These are phyloP conservation scores for Oscheius onirici DNA, from an alignment of 2,888 invertebrate genomes.

Conservation along the genomic window DNA sequence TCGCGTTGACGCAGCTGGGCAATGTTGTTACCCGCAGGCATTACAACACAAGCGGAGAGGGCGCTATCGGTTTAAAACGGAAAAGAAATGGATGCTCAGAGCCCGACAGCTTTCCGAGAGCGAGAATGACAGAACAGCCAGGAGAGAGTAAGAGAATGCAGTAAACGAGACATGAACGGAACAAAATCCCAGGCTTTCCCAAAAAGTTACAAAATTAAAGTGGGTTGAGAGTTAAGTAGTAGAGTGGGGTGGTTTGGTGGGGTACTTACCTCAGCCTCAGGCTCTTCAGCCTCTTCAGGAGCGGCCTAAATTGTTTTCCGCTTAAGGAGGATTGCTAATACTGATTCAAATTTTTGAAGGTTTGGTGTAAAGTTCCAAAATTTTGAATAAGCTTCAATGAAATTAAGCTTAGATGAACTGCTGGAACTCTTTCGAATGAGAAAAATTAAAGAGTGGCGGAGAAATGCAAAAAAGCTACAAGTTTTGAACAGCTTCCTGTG, in stretches of 20 bases:
- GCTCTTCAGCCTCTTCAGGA: constrained; percentile 13
- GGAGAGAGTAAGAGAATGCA: background rate
- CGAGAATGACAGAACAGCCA: background rate
- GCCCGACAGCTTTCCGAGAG: constrained; percentile 22
- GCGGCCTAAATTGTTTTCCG: background rate
- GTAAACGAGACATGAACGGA: constrained; percentile 1
- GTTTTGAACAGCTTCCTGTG: background rate
- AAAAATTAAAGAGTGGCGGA: no score
- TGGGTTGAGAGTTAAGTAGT: background rate
- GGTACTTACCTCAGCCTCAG: constrained; percentile 13
- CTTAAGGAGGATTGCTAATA: background rate
- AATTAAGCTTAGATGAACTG: no score
- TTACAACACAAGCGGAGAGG: constrained; percentile 28
- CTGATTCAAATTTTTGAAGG: background rate
- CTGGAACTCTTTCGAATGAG: no score
- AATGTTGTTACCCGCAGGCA: constrained; percentile 33
- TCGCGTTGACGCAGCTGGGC: constrained; percentile 33
- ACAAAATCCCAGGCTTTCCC: background rate
- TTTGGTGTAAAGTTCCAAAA: no score
- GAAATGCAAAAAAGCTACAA: no score
- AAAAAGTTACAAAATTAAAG: background rate
- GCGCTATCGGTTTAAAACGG: constrained; percentile 31
- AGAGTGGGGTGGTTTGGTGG: background rate
- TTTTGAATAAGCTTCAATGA: no score
- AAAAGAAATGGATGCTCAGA: constrained; percentile 29